Conservation (phyloP, 2,888 invertebrate species). For the Erebia palarica region DNA sequence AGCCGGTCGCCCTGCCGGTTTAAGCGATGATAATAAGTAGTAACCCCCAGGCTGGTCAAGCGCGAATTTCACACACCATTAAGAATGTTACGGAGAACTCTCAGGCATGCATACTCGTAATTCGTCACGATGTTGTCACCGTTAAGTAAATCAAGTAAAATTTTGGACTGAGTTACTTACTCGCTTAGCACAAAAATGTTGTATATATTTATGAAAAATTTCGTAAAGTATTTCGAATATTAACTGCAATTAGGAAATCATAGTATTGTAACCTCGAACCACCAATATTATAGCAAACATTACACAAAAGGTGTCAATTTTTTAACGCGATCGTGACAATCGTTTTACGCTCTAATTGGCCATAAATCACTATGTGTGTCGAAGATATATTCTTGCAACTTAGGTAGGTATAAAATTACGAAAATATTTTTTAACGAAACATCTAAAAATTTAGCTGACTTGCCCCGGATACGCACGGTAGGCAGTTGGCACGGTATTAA, state of each 20-base stretch:
- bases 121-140: no score
- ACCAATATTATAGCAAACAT: neutral
- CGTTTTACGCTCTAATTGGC: neutral
- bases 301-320: slow-evolving; percentile 1
- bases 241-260: neutral
- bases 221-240: neutral
- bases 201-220: neutral
- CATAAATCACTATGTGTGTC: neutral
- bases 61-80: no score
- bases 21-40: no score
- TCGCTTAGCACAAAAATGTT: no score
- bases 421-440: neutral
- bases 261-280: neutral
- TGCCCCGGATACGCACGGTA: no score
- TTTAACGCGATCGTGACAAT: slow-evolving; percentile 3
- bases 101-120: neutral
- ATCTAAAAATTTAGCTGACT: neutral
- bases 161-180: no score
- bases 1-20: no score
- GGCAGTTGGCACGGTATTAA: no score
- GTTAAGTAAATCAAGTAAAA: no score
- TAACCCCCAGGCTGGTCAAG: no score
- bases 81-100: no score
- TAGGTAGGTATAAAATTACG: neutral
- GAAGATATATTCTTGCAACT: slow-evolving; percentile 7